phyloP scores from a whole-genome alignment of 2,888 invertebrate species.

The Stomorhina lunata region DNA sequence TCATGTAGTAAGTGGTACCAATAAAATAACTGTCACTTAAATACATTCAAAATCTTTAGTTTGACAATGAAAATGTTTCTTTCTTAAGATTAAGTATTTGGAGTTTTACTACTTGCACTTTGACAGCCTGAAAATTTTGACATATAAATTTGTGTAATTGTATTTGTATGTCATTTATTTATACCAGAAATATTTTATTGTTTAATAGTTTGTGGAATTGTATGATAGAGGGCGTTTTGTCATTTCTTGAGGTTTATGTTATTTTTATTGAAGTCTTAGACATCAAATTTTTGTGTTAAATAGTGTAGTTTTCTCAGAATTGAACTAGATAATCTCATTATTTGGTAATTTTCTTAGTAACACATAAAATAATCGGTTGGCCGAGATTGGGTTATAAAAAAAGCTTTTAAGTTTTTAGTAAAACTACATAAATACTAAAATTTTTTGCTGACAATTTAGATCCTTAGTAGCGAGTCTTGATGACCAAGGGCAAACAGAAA shows the following conservation, averaged over 20 bases:
- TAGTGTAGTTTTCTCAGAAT: neutral
- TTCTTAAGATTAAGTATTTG: conserved; percentile 4
- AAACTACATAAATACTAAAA: too few relatives aligned
- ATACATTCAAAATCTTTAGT: conserved; percentile 4
- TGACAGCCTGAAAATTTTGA: conserved; percentile 57
- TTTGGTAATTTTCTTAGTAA: neutral
- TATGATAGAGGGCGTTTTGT: conserved; percentile 18
- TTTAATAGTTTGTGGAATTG: neutral
- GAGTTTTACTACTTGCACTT: conserved; percentile 34
- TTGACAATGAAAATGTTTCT: neutral
- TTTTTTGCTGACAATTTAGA: too few relatives aligned
- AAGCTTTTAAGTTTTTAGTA: conserved; percentile 19
- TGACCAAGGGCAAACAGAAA: too few relatives aligned
- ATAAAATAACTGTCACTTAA: conserved; percentile 16
- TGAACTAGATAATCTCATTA: conserved; percentile 30
- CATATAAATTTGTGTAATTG: conserved; percentile 29
- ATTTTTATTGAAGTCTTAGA: conserved; percentile 52
- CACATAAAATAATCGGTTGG: neutral
- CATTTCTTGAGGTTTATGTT: conserved; percentile 53
- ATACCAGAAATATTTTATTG: neutral
- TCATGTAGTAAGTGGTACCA: neutral
- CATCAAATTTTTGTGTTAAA: neutral
- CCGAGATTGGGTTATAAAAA: conserved; percentile 13
- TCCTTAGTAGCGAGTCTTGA: too few relatives aligned
- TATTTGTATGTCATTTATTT: conserved; percentile 29